Conservation (phyloP, 2,888 invertebrate genomes). For the Dione juno region DNA sequence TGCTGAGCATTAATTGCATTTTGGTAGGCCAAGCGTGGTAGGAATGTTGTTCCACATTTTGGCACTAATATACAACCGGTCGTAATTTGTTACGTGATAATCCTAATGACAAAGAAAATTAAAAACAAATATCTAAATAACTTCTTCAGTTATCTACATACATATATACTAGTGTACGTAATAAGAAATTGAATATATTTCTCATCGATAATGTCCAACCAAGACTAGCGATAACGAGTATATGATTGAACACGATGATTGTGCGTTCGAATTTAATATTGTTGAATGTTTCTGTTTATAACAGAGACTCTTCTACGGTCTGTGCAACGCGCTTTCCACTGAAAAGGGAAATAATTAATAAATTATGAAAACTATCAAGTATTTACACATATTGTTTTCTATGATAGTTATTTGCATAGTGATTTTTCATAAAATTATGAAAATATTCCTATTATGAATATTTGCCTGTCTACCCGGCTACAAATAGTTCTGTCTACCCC, state of each 20-base stretch:
- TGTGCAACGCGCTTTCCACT: background rate
- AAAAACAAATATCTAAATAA: conserved; percentile 31
- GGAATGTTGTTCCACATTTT: conserved; percentile 61
- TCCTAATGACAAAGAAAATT: conserved; percentile 38
- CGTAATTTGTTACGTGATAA: conserved; percentile 53
- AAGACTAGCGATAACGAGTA: background rate
- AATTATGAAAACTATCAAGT: too few relatives aligned
- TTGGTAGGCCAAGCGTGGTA: conserved; percentile 61
- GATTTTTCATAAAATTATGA: too few relatives aligned
- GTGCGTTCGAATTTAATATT: background rate
- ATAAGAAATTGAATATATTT: background rate
- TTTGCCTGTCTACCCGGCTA: too few relatives aligned
- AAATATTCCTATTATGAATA: too few relatives aligned
- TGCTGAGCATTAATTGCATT: conserved; percentile 75
- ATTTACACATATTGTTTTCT: too few relatives aligned
- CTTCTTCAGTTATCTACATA: background rate
- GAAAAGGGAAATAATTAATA: background rate
- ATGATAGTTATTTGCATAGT: too few relatives aligned
- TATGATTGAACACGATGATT: conserved; percentile 5
- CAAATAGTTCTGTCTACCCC: too few relatives aligned
- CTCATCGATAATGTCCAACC: background rate
- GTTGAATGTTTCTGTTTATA: background rate
- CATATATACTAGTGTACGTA: too few relatives aligned
- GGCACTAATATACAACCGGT: conserved; percentile 60
- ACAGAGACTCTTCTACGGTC: background rate